A percentile compares a stretch with the other conserved stretches of the same genome.
Evolutionary conservation across 64 coral and sea anemone genomes (phyloP).

Genomic region (Dendronephthya gigantea): DNA sequence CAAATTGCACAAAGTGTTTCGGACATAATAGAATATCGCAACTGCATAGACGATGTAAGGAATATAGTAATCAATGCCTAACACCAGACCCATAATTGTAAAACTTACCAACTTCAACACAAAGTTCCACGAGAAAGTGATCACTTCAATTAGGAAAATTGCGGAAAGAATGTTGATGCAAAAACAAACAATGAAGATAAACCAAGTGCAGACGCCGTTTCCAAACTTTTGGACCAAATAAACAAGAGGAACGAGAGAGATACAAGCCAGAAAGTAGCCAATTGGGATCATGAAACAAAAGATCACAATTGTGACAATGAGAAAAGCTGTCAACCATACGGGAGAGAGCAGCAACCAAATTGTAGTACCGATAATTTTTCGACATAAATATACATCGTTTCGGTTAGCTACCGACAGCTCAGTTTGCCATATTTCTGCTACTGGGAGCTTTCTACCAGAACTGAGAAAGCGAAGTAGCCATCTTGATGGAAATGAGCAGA

Average conservation of each 20-base stretch:
- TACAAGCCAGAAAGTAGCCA: conserved; percentile 7
- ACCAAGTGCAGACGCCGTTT: not conserved
- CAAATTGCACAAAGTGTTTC: not conserved
- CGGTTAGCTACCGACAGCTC: not conserved
- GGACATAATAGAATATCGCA: not conserved
- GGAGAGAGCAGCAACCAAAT: not conserved
- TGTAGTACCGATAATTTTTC: not conserved
- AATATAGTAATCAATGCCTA: not conserved
- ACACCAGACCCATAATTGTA: not conserved
- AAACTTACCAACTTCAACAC: not conserved
- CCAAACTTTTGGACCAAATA: conserved; percentile 3
- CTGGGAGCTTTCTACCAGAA: not conserved
- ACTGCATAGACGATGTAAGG: not conserved
- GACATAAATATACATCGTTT: not conserved
- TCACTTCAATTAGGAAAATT: not conserved
- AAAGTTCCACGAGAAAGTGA: not conserved
- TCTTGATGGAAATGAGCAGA: not conserved
- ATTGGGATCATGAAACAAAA: not conserved
- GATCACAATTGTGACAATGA: not conserved
- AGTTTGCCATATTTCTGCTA: not conserved
- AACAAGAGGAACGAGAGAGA: not conserved
- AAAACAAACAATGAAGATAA: not conserved
- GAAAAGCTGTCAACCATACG: not conserved
- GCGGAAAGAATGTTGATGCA: not conserved
- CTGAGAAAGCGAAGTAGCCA: not conserved